A percentile compares a stretch with the other conserved stretches of the same genome.
Conservation (phyloP, 2,888 invertebrate genomes). For the Pemphredon lugubris region DNA sequence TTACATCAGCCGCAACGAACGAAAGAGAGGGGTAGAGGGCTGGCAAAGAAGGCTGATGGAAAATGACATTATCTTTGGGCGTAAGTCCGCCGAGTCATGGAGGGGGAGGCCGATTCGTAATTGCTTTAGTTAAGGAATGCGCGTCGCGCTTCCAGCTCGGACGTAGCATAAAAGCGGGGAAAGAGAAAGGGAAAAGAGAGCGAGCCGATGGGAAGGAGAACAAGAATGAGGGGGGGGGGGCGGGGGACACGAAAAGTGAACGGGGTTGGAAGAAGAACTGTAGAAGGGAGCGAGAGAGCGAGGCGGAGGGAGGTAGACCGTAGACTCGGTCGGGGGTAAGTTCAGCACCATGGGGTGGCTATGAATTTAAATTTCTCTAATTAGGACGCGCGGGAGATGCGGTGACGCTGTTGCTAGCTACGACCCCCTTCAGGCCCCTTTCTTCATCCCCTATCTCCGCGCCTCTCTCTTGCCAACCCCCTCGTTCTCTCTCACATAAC, state of each 20-base stretch:
- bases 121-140: slow-evolving; percentile 76
- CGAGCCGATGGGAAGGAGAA: slow-evolving; percentile 25
- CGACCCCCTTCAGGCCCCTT: slow-evolving; percentile 61
- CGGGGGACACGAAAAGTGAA: slow-evolving; percentile 42
- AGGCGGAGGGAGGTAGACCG: slow-evolving; percentile 30
- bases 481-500: slow-evolving; percentile 50
- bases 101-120: slow-evolving; percentile 65
- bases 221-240: slow-evolving; percentile 34
- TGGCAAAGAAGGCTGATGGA: slow-evolving; percentile 64
- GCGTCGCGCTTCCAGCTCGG: slow-evolving; percentile 56
- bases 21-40: slow-evolving; percentile 26
- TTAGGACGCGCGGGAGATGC: slow-evolving; percentile 76
- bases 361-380: slow-evolving; percentile 81
- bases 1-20: slow-evolving; percentile 26
- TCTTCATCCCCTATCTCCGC: slow-evolving; percentile 42
- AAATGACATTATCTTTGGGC: slow-evolving; percentile 72
- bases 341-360: slow-evolving; percentile 75
- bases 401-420: slow-evolving; percentile 68
- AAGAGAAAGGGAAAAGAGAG: slow-evolving; percentile 43
- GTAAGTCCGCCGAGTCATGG: slow-evolving; percentile 67
- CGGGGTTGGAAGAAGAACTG: slow-evolving; percentile 48
- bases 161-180: slow-evolving; percentile 50
- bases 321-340: slow-evolving; percentile 51
- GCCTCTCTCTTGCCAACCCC: slow-evolving; percentile 34
- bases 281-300: slow-evolving; percentile 41